Conservation (phyloP, 1,140 invertebrate genomes). For the Probaryconus sp. region DNA sequence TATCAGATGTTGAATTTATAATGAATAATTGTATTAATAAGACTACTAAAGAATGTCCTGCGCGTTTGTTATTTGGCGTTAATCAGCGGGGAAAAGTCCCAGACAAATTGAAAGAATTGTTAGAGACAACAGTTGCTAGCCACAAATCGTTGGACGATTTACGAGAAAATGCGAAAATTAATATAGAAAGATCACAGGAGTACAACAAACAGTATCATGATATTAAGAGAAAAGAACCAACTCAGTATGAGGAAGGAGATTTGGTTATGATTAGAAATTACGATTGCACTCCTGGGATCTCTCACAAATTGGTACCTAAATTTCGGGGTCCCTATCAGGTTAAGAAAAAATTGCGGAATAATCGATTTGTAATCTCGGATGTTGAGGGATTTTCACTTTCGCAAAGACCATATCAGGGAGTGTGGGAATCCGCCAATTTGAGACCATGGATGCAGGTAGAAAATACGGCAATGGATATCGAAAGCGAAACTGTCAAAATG, state of each 20-base stretch:
- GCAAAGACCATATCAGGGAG: slow-evolving; percentile 4
- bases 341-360: slow-evolving; percentile 46
- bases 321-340: slow-evolving; percentile 58
- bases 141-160: neutral
- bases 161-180: neutral
- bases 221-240: slow-evolving; percentile 30
- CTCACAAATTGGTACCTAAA: slow-evolving; percentile 56
- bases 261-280: slow-evolving; percentile 56
- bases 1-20: slow-evolving; percentile 44
- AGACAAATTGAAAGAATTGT: slow-evolving; percentile 9
- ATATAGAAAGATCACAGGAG: slow-evolving; percentile 3
- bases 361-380: slow-evolving; percentile 54
- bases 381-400: slow-evolving; percentile 42
- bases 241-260: slow-evolving; percentile 50
- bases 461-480: no score
- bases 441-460: no score
- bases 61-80: slow-evolving; percentile 49
- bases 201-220: slow-evolving; percentile 1
- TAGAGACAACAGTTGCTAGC: neutral
- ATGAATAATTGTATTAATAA: slow-evolving; percentile 46
- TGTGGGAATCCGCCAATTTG: slow-evolving; percentile 11
- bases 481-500: no score
- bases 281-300: slow-evolving; percentile 48
- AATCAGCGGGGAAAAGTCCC: slow-evolving; percentile 29
- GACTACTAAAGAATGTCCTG: slow-evolving; percentile 31